phyloP scores from a whole-genome alignment of 2,888 invertebrate species.

The Lasioglossum villosulum region DNA sequence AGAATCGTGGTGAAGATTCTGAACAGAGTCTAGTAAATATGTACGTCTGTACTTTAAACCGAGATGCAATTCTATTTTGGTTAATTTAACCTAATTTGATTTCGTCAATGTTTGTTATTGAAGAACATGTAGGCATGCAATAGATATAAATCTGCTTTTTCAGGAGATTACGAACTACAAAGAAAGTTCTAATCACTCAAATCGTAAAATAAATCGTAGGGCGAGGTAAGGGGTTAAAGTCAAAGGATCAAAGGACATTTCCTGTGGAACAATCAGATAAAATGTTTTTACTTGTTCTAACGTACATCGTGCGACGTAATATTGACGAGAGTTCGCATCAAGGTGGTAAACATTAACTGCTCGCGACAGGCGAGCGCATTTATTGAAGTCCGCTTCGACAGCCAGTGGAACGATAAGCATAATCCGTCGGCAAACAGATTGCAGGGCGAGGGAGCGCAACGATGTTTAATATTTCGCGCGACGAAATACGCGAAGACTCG shows the following conservation, averaged over 20 bases:
- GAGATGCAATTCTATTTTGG: too few relatives aligned
- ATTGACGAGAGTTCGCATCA: too few relatives aligned
- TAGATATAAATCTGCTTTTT: too few relatives aligned
- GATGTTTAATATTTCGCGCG: conserved; percentile 14
- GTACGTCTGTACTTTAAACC: too few relatives aligned
- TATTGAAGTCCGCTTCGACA: background rate
- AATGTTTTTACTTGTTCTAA: background rate
- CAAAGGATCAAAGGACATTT: background rate
- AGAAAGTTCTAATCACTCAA: too few relatives aligned
- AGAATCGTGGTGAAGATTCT: too few relatives aligned
- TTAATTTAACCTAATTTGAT: too few relatives aligned
- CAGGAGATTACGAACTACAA: too few relatives aligned
- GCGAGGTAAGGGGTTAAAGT: background rate
- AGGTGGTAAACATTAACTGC: background rate
- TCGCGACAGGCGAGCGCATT: background rate
- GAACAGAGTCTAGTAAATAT: too few relatives aligned
- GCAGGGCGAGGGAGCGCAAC: background rate
- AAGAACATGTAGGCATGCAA: too few relatives aligned
- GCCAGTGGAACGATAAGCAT: background rate
- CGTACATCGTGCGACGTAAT: background rate
- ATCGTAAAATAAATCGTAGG: too few relatives aligned
- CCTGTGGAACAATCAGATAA: background rate
- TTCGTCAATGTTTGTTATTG: too few relatives aligned
- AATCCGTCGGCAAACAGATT: background rate
- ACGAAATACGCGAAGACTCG: background rate